Evolutionary conservation across 1,140 invertebrate species (phyloP).

Genomic region (Trachymyrmex septentrionalis): DNA sequence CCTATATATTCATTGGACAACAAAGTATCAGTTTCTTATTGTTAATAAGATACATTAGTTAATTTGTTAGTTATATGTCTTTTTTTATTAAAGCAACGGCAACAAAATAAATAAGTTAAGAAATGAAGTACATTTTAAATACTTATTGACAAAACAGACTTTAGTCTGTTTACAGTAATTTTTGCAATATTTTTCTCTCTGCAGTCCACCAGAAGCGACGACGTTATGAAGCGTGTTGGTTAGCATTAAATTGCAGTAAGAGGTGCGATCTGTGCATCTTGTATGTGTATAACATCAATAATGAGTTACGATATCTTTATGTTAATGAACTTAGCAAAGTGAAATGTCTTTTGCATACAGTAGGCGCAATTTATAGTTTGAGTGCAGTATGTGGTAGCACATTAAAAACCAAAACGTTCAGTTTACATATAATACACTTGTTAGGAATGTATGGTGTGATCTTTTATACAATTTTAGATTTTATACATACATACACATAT

Average conservation of each 20-base stretch:
- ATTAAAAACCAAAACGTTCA: constrained; percentile 50
- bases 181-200: constrained; percentile 9
- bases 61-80: background rate
- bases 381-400: constrained; percentile 56
- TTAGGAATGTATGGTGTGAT: constrained; percentile 15
- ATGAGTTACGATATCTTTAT: constrained; percentile 64
- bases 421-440: constrained; percentile 50
- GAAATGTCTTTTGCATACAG: constrained; percentile 33
- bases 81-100: background rate
- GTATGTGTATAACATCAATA: constrained; percentile 66
- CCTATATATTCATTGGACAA: background rate
- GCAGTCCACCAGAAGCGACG: constrained; percentile 56
- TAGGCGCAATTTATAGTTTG: constrained; percentile 36
- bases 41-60: constrained; percentile 9
- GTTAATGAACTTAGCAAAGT: constrained; percentile 26
- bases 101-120: background rate
- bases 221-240: constrained; percentile 69
- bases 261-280: constrained; percentile 76
- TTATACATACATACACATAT: background rate
- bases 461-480: constrained; percentile 33
- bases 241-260: constrained; percentile 78
- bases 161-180: constrained; percentile 10
- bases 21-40: background rate
- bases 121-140: background rate
- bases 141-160: background rate